These are phyloP conservation scores for Vannuccia rotundouncinata DNA, from an alignment of 2,888 invertebrate species.

Conservation along the genomic window DNA sequence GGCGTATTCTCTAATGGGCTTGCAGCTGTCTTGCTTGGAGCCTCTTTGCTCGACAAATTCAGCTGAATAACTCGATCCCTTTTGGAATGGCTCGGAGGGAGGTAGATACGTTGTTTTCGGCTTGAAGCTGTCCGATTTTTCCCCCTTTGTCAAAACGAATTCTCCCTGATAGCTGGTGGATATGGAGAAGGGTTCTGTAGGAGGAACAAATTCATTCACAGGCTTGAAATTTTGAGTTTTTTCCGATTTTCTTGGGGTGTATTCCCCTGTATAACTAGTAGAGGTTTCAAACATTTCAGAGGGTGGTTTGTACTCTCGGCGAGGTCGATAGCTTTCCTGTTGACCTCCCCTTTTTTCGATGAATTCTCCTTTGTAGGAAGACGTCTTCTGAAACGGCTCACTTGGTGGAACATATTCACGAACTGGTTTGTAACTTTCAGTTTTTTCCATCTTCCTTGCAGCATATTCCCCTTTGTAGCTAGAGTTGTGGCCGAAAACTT, in stretches of 20 bases:
- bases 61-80: neutral
- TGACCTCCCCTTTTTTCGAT: neutral
- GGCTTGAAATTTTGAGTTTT: neutral
- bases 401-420: neutral
- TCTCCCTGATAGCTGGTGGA: neutral
- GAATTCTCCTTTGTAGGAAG: neutral
- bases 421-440: neutral
- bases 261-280: neutral
- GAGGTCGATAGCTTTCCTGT: neutral
- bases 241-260: neutral
- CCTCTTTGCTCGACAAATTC: neutral
- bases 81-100: neutral
- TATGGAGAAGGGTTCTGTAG: neutral
- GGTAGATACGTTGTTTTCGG: neutral
- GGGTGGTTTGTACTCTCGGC: neutral
- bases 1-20: neutral
- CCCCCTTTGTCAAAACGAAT: neutral
- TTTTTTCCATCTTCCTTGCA: neutral
- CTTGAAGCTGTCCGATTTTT: neutral
- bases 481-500: neutral
- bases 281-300: neutral
- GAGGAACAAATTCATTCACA: neutral
- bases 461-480: neutral
- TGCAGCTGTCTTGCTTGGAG: neutral
- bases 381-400: neutral